Evolutionary conservation across 2,113 vertebrate species (phyloP).

Genomic region (Menidia beryllina): DNA sequence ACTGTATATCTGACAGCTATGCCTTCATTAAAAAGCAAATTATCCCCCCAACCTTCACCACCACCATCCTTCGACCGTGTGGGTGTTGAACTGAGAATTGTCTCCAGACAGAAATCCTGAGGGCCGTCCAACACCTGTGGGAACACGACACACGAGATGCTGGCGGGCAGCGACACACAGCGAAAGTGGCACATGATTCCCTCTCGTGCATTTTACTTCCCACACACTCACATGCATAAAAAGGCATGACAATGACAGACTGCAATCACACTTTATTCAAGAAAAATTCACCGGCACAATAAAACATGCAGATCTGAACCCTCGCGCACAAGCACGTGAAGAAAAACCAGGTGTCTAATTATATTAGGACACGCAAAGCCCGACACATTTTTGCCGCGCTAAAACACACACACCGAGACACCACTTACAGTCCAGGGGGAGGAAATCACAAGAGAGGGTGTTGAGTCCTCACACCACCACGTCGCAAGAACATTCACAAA

Average conservation of each 20-base stretch:
- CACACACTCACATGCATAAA: not conserved
- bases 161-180: slow-evolving; percentile 31
- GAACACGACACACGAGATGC: slow-evolving; percentile 41
- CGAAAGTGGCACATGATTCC: slow-evolving; percentile 22
- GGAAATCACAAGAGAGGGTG: slow-evolving; percentile 66
- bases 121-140: slow-evolving; percentile 79
- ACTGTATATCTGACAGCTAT: slow-evolving; percentile 72
- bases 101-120: slow-evolving; percentile 75
- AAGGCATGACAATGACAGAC: slow-evolving; percentile 24
- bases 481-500: slow-evolving; percentile 65
- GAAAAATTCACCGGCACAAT: slow-evolving; percentile 44
- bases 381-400: slow-evolving; percentile 65
- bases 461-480: slow-evolving; percentile 66
- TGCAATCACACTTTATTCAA: slow-evolving; percentile 28
- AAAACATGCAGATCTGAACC: slow-evolving; percentile 48
- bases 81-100: slow-evolving; percentile 66
- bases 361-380: slow-evolving; percentile 64
- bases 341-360: slow-evolving; percentile 80
- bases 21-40: slow-evolving; percentile 74
- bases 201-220: slow-evolving; percentile 28
- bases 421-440: slow-evolving; percentile 54
- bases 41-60: slow-evolving; percentile 24
- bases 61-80: slow-evolving; percentile 54
- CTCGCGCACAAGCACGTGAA: slow-evolving; percentile 19
- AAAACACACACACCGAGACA: slow-evolving; percentile 40